Evolutionary conservation across 2,113 vertebrate genomes (phyloP), one percentile per base, ranked within the genome.

Genomic region (Neotoma lepida): DNA sequence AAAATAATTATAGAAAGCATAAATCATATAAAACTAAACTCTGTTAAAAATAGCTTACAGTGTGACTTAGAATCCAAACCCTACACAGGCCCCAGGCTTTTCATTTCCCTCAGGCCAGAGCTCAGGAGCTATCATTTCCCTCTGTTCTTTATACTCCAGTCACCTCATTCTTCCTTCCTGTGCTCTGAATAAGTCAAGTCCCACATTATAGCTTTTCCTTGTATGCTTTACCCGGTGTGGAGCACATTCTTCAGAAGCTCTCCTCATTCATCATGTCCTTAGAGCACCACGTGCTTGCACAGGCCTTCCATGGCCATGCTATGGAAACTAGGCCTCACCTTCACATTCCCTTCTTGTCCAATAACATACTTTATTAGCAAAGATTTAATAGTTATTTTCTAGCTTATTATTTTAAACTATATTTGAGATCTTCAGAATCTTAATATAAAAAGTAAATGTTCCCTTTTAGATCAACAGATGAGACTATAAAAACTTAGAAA

Each of bases 301-400:
- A 71, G 46, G 68, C 10, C 61, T n/a, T 6, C 39, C 17, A 44
- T 84, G 68, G 35, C 13, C 4, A n/a, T 30, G 6, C 35, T 46
- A 8, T 64, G 26, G 77, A 63, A 86, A 86, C 51, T 6, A 61
- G 46, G 6, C 49, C 61, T 15, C 13, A 6, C 51, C 49, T 39
- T 4, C 35, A 13, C 7, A 4, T 73, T 49, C 39, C 68, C 46
- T 71, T 81, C 18, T 51, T 41, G 26, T 35, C 33, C 46, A 81
- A 80, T 35, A 73, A 2, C 22, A 4, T 80, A 4, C n/a, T 93
- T 84, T 73, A 73, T 90, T 51, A 80, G 10, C 18, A 18, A 86
- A 61, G 51, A 54, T 77, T 94, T 88, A 89, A 4, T 85, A n/a
- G 30, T 73, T 63, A 56, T 70, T 74, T 92, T 88, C 24, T 76